Evolutionary conservation across 2,888 invertebrate species (phyloP).

Genomic region (Calameuta pallipes): DNA sequence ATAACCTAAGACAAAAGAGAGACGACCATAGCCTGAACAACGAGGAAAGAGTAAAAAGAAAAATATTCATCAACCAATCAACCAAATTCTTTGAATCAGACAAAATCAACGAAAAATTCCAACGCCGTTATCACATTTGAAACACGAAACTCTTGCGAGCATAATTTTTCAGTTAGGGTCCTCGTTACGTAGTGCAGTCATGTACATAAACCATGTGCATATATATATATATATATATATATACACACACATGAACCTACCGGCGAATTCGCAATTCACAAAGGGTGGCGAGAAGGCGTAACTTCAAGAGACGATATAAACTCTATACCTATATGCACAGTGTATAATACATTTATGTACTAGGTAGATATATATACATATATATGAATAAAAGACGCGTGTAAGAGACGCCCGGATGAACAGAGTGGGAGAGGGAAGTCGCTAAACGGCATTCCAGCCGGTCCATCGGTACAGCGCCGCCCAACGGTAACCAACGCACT

Average conservation of each 20-base stretch:
- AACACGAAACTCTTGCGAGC: not conserved
- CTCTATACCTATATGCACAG: not conserved
- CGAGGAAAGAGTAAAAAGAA: not conserved
- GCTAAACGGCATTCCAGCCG: constrained; percentile 64
- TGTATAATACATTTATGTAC: not conserved
- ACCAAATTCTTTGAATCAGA: not conserved
- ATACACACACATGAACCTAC: not conserved
- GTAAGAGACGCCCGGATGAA: constrained; percentile 37
- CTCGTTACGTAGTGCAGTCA: not conserved
- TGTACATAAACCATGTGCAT: not conserved
- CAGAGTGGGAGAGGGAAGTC: constrained; percentile 59
- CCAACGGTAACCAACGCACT: constrained; percentile 64
- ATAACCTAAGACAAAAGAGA: not conserved
- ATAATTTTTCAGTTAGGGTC: not conserved
- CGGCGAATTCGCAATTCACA: constrained; percentile 11
- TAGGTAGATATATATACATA: not conserved
- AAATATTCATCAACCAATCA: not conserved
- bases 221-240: not conserved
- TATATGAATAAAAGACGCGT: constrained; percentile 4
- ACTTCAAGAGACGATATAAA: not conserved
- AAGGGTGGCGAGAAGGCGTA: constrained; percentile 5
- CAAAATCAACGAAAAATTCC: not conserved
- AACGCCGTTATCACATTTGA: not conserved
- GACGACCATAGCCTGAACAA: not conserved
- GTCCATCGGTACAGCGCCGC: constrained; percentile 58